Evolutionary conservation across 2,888 invertebrate species (phyloP), one percentile per base, ranked within the genome.

Genomic region (Sturmia bella): DNA sequence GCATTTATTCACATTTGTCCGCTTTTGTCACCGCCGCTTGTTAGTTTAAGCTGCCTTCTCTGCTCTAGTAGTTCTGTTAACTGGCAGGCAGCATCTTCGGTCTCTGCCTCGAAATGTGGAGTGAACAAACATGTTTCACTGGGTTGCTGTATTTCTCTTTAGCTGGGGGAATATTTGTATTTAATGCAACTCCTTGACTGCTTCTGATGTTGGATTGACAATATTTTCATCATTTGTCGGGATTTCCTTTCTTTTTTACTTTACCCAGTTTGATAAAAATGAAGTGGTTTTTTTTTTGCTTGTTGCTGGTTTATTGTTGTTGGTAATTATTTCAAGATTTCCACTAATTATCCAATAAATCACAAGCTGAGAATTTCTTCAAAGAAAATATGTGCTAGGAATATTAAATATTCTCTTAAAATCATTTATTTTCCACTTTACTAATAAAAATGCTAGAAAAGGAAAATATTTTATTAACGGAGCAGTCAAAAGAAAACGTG

Each of bases 291-390:
- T n/a, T n/a, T n/a, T n/a, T n/a, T n/a, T n/a, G n/a, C n/a, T n/a
- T n/a, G n/a, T 52, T 41, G 59, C 39, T 72, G 21, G 5, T 17
- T 59, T 64, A n/a, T 52, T 43, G 72, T 61, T 73, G 39, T 15
- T 78, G 45, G 13, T 27, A 66, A 73, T 73, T 72, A 72, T 72
- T 73, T 66, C 9, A 66, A 72, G 52, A 78, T 66, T 66, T 66
- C 45, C 57, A 79, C 19, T 78, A 78, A 78, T 73, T 78, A 73
- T 78, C 57, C 72, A 72, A 66, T 78, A 73, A 73, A 73, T 78
- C 66, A 66, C 13, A 24, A 52, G 50, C 32, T 43, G 43, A 43
- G 15, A 3, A 52, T 63, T 54, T 63, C 52, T 37, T 70, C 54
- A 15, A 5, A 24, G 17, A 24, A 39, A 17, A 24, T 17, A 12